Conservation (phyloP, 2,113 vertebrate genomes). For the Lophius piscatorius region DNA sequence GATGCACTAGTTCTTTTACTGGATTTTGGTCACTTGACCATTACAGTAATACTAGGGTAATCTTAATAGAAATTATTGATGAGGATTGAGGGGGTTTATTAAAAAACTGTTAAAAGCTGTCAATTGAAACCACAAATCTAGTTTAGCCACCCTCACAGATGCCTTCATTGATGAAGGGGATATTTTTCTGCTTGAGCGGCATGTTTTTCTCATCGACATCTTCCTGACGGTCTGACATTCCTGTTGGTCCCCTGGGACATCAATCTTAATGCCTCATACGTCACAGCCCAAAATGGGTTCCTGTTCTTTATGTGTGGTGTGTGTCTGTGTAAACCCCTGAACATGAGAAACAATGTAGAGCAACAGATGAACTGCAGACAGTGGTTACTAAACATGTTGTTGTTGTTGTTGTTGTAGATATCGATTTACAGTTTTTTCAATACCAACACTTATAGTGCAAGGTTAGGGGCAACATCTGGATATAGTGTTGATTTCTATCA, state of each 20-base stretch:
- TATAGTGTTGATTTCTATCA: neutral
- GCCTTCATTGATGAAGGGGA: slow-evolving; percentile 17
- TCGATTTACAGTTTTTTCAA: slow-evolving; percentile 2
- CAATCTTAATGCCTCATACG: slow-evolving; percentile 49
- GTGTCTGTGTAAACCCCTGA: neutral
- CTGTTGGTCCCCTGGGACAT: slow-evolving; percentile 39
- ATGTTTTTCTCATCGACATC: slow-evolving; percentile 56
- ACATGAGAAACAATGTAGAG: slow-evolving; percentile 38
- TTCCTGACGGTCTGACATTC: slow-evolving; percentile 62
- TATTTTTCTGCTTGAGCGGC: slow-evolving; percentile 20
- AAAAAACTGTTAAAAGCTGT: neutral
- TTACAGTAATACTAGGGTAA: too few relatives aligned
- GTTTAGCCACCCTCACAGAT: neutral
- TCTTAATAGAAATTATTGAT: too few relatives aligned
- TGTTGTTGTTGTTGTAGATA: neutral
- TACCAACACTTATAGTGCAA: neutral
- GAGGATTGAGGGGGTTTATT: too few relatives aligned
- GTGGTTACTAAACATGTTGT: neutral
- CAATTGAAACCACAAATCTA: neutral
- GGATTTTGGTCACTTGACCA: too few relatives aligned
- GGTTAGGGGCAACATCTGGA: neutral
- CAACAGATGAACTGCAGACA: slow-evolving; percentile 1
- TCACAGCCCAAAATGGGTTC: slow-evolving; percentile 35
- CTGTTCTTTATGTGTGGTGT: slow-evolving; percentile 8
- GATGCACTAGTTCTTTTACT: too few relatives aligned